These are phyloP conservation scores for Vannuccia rotundouncinata DNA, from an alignment of 2,888 invertebrate genomes.

Conservation along the genomic window DNA sequence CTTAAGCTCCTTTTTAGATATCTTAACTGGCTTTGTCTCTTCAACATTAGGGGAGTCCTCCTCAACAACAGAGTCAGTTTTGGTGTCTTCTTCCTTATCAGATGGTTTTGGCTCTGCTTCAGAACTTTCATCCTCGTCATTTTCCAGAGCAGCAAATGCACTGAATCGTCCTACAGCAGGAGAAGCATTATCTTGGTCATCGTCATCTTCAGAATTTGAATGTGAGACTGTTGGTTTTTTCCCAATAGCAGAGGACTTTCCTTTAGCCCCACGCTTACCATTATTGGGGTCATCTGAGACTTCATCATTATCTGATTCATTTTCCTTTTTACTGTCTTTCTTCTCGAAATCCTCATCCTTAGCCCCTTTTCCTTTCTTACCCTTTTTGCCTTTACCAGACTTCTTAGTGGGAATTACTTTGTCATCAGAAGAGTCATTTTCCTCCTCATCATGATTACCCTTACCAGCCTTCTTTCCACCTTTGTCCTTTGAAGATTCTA, in stretches of 20 bases:
- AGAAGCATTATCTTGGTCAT: conserved; percentile 18
- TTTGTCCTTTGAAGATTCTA: not conserved
- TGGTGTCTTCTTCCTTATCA: conserved; percentile 34
- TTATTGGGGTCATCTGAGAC: too few relatives aligned
- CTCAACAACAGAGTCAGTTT: not conserved
- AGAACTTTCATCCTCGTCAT: not conserved
- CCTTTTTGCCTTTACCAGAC: not conserved
- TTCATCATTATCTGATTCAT: too few relatives aligned
- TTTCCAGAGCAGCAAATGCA: conserved; percentile 6
- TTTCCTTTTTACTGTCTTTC: too few relatives aligned
- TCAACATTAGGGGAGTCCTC: not conserved
- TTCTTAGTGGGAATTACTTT: not conserved
- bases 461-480: not conserved
- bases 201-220: not conserved
- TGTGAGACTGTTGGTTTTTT: too few relatives aligned
- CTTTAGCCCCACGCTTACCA: too few relatives aligned
- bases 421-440: not conserved
- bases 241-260: too few relatives aligned
- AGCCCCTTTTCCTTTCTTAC: not conserved
- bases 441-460: not conserved
- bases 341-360: too few relatives aligned
- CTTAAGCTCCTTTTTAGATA: conserved; percentile 48
- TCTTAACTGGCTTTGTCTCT: not conserved
- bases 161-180: conserved; percentile 15
- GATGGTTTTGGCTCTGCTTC: not conserved